A percentile compares a stretch with the other conserved stretches of the same genome.
These are phyloP conservation scores for Chelidonichthys spinosus DNA, from an alignment of 2,797 vertebrate species.

Conservation along the genomic window DNA sequence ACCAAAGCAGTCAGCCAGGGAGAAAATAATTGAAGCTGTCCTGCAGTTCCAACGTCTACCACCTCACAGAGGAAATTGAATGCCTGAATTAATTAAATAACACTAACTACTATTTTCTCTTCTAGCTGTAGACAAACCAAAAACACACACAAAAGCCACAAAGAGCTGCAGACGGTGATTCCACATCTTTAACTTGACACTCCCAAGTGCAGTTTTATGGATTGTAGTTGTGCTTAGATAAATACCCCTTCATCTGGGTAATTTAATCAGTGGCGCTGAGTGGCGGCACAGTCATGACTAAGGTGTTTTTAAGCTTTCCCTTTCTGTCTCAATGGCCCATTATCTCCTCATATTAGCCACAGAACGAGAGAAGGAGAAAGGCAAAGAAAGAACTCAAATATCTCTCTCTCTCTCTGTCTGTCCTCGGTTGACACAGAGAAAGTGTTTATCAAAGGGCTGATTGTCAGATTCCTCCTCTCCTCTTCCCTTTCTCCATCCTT, in stretches of 20 bases:
- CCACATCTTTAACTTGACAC: constrained; percentile 56
- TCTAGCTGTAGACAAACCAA: neutral
- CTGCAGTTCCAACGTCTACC: constrained; percentile 12
- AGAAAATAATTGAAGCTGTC: neutral
- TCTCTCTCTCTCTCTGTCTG: constrained; percentile 9
- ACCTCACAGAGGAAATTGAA: constrained; percentile 18
- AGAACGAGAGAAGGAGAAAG: constrained; percentile 34
- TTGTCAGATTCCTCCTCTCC: constrained; percentile 54
- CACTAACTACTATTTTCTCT: constrained; percentile 6
- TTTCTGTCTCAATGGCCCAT: constrained; percentile 62
- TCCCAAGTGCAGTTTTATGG: constrained; percentile 54
- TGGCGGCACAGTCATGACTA: constrained; percentile 61
- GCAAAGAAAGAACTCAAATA: constrained; percentile 17
- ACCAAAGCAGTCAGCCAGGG: too few relatives aligned
- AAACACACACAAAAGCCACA: constrained; percentile 21
- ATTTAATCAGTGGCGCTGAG: constrained; percentile 63
- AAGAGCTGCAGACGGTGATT: constrained; percentile 41
- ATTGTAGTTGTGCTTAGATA: constrained; percentile 56
- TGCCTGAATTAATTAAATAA: constrained; percentile 18
- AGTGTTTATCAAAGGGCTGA: constrained; percentile 64
- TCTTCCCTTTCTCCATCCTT: constrained; percentile 29
- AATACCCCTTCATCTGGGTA: constrained; percentile 64
- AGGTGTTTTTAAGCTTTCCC: constrained; percentile 67
- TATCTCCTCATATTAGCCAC: constrained; percentile 65
- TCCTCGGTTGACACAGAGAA: constrained; percentile 56